Evolutionary conservation across 2,888 invertebrate genomes (phyloP).

Genomic region (Netelia fuscicornis): DNA sequence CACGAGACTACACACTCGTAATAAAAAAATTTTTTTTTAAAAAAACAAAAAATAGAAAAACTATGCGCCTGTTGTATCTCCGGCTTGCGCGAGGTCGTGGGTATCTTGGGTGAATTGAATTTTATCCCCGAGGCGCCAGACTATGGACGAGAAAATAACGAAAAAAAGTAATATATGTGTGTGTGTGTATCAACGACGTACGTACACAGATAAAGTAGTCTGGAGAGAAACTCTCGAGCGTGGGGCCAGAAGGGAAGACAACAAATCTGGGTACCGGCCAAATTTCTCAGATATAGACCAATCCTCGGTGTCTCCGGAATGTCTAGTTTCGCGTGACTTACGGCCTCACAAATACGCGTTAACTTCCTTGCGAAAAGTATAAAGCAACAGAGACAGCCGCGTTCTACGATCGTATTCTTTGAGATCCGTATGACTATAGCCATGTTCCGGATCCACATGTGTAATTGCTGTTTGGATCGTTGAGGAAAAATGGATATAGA

Average conservation of each 20-base stretch:
- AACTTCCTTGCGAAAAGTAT: conserved; percentile 24
- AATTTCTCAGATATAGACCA: conserved; percentile 28
- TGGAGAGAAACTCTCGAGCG: not conserved
- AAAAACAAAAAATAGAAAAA: not conserved
- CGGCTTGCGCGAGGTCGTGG: conserved; percentile 44
- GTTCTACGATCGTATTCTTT: not conserved
- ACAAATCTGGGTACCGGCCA: conserved; percentile 42
- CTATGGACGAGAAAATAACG: conserved; percentile 17
- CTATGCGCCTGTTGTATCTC: conserved; percentile 16
- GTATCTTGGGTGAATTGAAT: conserved; percentile 59
- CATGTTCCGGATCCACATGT: no score
- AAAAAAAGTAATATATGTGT: conserved; percentile 4
- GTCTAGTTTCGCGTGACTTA: conserved; percentile 56
- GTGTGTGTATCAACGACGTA: not conserved
- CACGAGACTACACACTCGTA: conserved; percentile 43
- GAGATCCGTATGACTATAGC: no score
- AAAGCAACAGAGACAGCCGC: conserved; percentile 28
- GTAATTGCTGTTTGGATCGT: no score
- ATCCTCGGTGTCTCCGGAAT: conserved; percentile 43
- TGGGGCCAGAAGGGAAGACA: not conserved
- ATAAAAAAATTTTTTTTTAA: conserved; percentile 35
- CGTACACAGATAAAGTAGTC: not conserved
- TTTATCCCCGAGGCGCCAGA: conserved; percentile 52
- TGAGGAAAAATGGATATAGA: no score
- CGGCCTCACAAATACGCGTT: conserved; percentile 21